These are phyloP conservation scores for Drymonia ruficornis DNA, from an alignment of 2,888 invertebrate species.

Conservation along the genomic window DNA sequence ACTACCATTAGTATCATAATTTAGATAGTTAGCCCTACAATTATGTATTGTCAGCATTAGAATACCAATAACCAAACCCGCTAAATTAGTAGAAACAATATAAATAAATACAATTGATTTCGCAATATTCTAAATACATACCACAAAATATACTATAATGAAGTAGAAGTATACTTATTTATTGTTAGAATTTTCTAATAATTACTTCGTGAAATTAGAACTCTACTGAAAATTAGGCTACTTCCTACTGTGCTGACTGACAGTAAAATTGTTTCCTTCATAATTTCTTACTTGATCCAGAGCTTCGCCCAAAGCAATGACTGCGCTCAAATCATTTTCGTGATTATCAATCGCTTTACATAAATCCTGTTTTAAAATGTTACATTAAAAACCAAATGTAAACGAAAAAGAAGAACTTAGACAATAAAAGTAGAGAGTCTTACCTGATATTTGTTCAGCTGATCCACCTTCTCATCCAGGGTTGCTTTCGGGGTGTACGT, in stretches of 20 bases:
- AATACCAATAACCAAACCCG: slow-evolving; percentile 53
- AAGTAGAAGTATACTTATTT: slow-evolving; percentile 28
- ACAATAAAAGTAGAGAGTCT: slow-evolving; percentile 29
- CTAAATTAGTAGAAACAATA: slow-evolving; percentile 51
- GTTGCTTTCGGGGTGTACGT: slow-evolving; percentile 93
- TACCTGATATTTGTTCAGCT: slow-evolving; percentile 96
- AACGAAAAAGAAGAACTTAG: not conserved
- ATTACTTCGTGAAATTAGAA: slow-evolving; percentile 66
- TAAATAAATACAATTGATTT: slow-evolving; percentile 32
- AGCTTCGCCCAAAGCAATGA: slow-evolving; percentile 90
- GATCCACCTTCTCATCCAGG: slow-evolving; percentile 95
- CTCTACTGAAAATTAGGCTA: slow-evolving; percentile 80
- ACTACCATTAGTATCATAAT: slow-evolving; percentile 71
- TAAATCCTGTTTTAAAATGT: slow-evolving; percentile 87
- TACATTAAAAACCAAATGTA: slow-evolving; percentile 41
- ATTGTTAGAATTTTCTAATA: slow-evolving; percentile 53
- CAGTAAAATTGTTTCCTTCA: slow-evolving; percentile 45
- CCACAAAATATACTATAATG: slow-evolving; percentile 16
- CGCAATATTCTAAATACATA: slow-evolving; percentile 27
- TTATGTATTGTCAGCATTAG: slow-evolving; percentile 42
- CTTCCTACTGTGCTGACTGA: slow-evolving; percentile 68
- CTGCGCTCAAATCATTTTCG: slow-evolving; percentile 89
- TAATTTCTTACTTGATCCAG: slow-evolving; percentile 92
- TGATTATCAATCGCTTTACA: slow-evolving; percentile 89
- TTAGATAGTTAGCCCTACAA: slow-evolving; percentile 34